phyloP scores from a whole-genome alignment of 2,797 vertebrate species.

The Gymnocypris eckloni region DNA sequence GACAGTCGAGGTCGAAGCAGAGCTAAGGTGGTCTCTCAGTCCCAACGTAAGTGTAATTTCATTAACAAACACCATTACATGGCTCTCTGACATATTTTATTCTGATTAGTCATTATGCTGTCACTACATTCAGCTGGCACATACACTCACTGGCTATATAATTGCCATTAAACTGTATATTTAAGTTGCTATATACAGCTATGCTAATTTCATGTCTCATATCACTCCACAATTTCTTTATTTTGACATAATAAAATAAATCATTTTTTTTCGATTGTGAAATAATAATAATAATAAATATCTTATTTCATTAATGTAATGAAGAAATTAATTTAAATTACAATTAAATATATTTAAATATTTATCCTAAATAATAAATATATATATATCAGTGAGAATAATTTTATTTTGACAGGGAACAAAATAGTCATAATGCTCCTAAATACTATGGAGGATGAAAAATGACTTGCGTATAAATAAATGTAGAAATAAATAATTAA shows the following conservation, averaged over 20 bases:
- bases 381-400: background rate
- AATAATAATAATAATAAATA: background rate
- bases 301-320: background rate
- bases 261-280: background rate
- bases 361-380: background rate
- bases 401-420: no score
- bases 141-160: background rate
- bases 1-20: slow-evolving; percentile 94
- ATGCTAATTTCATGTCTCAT: background rate
- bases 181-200: background rate
- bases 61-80: background rate
- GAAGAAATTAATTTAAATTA: background rate
- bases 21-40: slow-evolving; percentile 97
- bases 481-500: no score
- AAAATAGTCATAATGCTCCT: background rate
- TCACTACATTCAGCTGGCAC: background rate
- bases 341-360: background rate
- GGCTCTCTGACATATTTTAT: background rate
- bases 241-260: background rate
- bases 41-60: slow-evolving; percentile 87
- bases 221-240: background rate
- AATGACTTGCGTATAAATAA: no score
- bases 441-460: background rate
- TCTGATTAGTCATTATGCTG: background rate
- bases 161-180: background rate